These are phyloP conservation scores for Ophion ellenae DNA, from an alignment of 2,888 invertebrate species.

Conservation along the genomic window DNA sequence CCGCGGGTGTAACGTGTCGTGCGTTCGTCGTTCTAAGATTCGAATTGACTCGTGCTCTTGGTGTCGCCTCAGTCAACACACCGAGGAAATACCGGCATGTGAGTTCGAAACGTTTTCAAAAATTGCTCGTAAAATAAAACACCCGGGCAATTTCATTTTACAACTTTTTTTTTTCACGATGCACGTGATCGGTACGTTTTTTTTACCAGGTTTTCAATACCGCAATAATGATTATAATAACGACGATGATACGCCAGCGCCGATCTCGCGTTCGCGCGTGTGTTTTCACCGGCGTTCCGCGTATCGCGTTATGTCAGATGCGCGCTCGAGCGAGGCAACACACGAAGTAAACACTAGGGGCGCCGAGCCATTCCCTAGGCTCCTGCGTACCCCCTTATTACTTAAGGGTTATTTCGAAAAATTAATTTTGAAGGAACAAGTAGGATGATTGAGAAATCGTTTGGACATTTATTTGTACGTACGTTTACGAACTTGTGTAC, in stretches of 20 bases:
- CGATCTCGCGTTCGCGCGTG: neutral
- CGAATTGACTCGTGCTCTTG: constrained; percentile 78
- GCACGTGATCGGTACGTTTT: neutral
- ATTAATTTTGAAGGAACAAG: too few species aligned
- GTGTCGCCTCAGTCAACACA: constrained; percentile 75
- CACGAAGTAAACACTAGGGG: constrained; percentile 10
- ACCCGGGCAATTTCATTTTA: neutral
- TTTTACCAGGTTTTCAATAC: neutral
- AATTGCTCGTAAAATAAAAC: neutral
- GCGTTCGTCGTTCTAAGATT: constrained; percentile 75
- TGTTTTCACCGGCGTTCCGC: constrained; percentile 23
- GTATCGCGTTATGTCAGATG: constrained; percentile 26
- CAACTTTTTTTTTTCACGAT: neutral
- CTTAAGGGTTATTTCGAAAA: too few species aligned
- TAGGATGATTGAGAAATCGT: too few species aligned
- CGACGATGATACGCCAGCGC: neutral
- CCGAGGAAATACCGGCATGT: constrained; percentile 77
- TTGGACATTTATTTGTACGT: too few species aligned
- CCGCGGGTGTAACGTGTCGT: constrained; percentile 77
- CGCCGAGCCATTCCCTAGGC: neutral
- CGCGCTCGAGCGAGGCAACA: constrained; percentile 24
- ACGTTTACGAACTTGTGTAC: too few species aligned
- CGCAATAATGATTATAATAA: neutral
- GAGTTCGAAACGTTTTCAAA: constrained; percentile 65
- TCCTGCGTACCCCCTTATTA: too few species aligned